These are phyloP conservation scores for Tragelaphus eurycerus DNA, from an alignment of 2,797 vertebrate species.

Conservation along the genomic window DNA sequence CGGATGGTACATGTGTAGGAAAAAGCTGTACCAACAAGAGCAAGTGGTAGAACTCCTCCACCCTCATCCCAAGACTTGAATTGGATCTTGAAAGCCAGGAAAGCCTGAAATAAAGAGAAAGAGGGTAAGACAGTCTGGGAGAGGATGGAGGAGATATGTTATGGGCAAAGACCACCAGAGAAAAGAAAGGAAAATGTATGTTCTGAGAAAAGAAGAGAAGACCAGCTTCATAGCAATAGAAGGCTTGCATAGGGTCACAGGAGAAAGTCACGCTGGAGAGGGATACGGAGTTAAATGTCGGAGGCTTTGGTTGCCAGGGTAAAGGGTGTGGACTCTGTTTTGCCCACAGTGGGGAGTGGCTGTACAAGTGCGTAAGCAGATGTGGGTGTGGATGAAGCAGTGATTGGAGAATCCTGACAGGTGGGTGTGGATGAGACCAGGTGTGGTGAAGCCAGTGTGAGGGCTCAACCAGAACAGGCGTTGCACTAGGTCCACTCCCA, in stretches of 20 bases:
- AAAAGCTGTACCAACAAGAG: neutral
- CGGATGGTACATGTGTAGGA: neutral
- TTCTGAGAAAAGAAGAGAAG: neutral
- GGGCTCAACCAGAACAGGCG: too few relatives aligned
- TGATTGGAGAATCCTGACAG: neutral
- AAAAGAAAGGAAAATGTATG: neutral
- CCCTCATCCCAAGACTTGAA: neutral
- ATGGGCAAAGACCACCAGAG: neutral
- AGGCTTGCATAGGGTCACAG: too few relatives aligned
- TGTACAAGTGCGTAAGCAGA: neutral
- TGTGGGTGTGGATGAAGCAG: neutral
- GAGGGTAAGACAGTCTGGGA: neutral
- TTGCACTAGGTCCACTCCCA: rapidly evolving
- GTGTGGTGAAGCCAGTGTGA: neutral
- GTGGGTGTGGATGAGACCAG: neutral
- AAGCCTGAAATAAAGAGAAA: neutral
- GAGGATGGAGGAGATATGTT: neutral
- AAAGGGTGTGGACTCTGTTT: neutral
- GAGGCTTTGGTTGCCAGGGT: neutral
- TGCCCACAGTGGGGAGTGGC: neutral
- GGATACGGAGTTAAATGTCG: neutral
- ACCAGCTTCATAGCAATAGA: neutral
- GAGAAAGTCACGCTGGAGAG: neutral
- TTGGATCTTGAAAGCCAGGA: neutral
- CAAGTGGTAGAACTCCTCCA: neutral